Conservation (phyloP, 2,888 invertebrate species). For the Alentia gelatinosa region DNA sequence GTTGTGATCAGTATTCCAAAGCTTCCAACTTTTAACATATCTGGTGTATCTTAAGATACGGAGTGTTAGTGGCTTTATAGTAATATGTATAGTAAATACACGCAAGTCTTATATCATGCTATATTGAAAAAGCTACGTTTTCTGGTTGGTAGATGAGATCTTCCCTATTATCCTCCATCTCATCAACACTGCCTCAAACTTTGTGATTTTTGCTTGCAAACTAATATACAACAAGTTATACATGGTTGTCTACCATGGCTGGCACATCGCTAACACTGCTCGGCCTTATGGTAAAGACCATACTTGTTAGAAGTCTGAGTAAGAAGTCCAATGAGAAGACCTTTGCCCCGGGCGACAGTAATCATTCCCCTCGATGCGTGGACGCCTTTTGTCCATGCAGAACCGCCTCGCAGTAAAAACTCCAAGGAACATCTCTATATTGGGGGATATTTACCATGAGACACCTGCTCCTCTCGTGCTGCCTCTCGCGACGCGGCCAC, state of each 20-base stretch:
- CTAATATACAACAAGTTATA: background rate
- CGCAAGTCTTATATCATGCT: too few species aligned
- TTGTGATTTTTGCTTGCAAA: background rate
- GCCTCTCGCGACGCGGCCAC: background rate
- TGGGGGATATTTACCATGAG: slow-evolving; percentile 3
- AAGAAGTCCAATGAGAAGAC: background rate
- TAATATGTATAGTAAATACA: too few species aligned
- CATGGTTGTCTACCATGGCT: too few species aligned
- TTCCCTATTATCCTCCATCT: too few species aligned
- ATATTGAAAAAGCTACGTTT: too few species aligned
- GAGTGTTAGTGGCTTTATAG: too few species aligned
- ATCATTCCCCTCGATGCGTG: background rate
- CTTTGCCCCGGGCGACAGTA: background rate
- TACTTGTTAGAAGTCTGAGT: background rate
- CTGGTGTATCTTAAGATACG: too few species aligned
- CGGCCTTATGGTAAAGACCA: background rate
- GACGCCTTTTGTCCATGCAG: background rate
- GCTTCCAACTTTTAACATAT: too few species aligned
- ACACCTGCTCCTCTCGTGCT: background rate
- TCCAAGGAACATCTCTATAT: background rate
- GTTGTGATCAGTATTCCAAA: too few species aligned
- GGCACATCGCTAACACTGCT: background rate
- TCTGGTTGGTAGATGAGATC: too few species aligned
- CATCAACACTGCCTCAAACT: too few species aligned
- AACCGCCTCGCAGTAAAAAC: background rate